Base-by-base conservation (phyloP, 2,113 vertebrate species). In the Coregonus clupeaformis region DNA sequence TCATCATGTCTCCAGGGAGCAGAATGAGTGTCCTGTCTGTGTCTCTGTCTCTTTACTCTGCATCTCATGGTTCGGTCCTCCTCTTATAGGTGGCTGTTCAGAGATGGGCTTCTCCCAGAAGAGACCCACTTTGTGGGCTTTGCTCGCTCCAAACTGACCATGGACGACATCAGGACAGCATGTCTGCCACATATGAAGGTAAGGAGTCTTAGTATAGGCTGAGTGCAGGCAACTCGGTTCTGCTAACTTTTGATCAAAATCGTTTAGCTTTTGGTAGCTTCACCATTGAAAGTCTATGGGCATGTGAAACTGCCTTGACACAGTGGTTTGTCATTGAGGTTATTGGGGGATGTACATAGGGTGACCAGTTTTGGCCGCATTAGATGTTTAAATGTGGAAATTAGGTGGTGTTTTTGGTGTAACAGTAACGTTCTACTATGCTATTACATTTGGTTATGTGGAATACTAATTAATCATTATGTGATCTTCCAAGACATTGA, bases 171-270 rank as follows among this genome's bases (percentile, higher is more conserved):
- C 90, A 93, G 90, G 20, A 83, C 82, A 12, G 92, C 94, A 71
- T 95, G 94, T 36, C 89, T 95, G 59, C 94, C 94, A 2, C 84
- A 94, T 80, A 91, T 97, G 89, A 95, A 95, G 92, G 96, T 96
- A 84, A n/a, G 4, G 9, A 3, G 1, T 13, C 59, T 16, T 7
- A 22, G 36, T 30, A 13, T 59, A 7, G 57, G 57, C 42, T 49
- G 11, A 49, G 47, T 16, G 47, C 47, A 14, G 12, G 47, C 47
- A 16, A 16, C 14, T 49, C 4, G 14, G 14, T 49, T 49, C 14
- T 49, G 47, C 3, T 49, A 29, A 12, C 14, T 62, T 22, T 36
- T 9, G 36, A 36, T 36, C 59, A 62, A 22, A 62, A 2, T 18
- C 20, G 4, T 24, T 36, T 22, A 24, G 22, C 59, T 22, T 22